Base-by-base conservation (phyloP, 92 coral and sea anemone genomes). In the Micromussa lordhowensis region DNA sequence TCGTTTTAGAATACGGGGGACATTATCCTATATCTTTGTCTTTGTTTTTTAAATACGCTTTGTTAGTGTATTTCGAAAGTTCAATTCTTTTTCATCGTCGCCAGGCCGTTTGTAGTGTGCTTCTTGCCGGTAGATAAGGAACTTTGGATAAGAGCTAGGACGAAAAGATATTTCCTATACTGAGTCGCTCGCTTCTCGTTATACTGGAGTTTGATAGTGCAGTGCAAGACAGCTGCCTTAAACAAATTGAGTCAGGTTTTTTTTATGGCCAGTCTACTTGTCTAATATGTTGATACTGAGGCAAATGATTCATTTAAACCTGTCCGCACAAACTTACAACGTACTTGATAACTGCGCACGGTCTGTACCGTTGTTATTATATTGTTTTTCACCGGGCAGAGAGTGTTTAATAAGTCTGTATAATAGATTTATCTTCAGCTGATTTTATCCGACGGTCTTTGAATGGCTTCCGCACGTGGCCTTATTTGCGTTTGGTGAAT, bases 401-500 rank as follows among this genome's bases (percentile, higher is more conserved):
- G 58, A 63, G 85, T 71, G n/a, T 61, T 71, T 83, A 34, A 31
- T 70, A 34, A 31, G 36, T 18, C 35, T 26, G 32, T 68, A 70
- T 83, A 49, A 83, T 73, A 30, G 73, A 68, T 70, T 51, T 83
- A 83, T 72, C 70, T 19, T 51, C 40, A 24, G 71, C 51, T 44
- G 51, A 83, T 70, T 83, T 79, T 54, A 83, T 53, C 87, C 19
- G 53, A 30, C 79, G 24, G 61, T 53, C 61, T 40, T 66, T 83
- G 68, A 83, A 83, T 70, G 35, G 64, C 66, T 29, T 57, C 87
- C 61, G 58, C 85, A 83, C 87, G 87, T 83, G 87, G 31, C 71
- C 35, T 17, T 57, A 53, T 74, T 71, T 83, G 80, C 81, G 1
- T 18, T 75, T 74, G 21, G 36, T 44, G 19, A 73, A 36, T 53